These are phyloP conservation scores for Planiliza haematocheilus DNA, from an alignment of 2,113 vertebrate species.

Conservation along the genomic window DNA sequence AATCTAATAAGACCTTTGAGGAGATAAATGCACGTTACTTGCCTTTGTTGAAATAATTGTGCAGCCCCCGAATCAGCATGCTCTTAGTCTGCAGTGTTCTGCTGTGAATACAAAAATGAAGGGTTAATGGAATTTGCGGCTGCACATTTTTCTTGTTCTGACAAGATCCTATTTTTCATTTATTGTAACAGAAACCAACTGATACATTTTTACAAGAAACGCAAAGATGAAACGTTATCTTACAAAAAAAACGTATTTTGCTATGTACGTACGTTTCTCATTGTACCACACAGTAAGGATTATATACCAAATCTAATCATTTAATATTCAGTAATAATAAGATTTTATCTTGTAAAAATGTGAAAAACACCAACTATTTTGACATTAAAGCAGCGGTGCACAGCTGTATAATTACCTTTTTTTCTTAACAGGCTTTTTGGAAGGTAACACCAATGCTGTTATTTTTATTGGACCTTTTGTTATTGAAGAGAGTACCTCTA, in stretches of 20 bases:
- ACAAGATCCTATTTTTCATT: no score
- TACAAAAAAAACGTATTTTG: no score
- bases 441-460: not conserved
- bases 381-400: no score
- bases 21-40: conserved; percentile 40
- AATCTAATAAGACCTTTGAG: conserved; percentile 54
- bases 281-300: no score
- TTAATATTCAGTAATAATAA: no score
- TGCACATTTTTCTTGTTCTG: not conserved
- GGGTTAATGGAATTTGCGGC: not conserved
- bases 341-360: not conserved
- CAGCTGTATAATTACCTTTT: not conserved
- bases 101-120: not conserved
- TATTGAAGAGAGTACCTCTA: not conserved
- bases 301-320: no score
- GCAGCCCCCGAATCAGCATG: conserved; percentile 7
- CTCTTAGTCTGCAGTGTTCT: not conserved
- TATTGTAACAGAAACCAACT: not conserved
- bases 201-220: not conserved
- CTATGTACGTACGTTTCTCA: no score
- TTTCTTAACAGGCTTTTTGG: not conserved
- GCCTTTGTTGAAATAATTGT: conserved; percentile 10
- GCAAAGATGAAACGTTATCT: no score
- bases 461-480: not conserved
- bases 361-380: not conserved